phyloP scores from a whole-genome alignment of 2,113 vertebrate species.

The Ploceus nigricollis region DNA sequence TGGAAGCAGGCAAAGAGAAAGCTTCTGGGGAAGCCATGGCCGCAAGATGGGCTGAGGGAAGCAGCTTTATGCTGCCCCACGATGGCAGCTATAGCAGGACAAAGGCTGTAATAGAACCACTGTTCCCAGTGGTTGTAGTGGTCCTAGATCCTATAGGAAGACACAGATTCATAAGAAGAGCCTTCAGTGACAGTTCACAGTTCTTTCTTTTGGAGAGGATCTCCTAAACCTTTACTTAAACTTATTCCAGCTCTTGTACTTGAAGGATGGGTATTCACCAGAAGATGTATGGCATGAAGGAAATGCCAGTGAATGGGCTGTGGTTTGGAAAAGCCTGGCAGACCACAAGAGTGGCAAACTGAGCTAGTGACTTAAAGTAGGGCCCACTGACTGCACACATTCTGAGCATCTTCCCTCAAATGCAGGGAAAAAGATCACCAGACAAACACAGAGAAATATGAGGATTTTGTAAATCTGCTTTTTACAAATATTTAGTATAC shows the following conservation, averaged over 20 bases:
- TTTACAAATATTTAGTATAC: neutral
- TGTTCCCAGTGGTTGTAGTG: neutral
- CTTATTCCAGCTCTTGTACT: neutral
- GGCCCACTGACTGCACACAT: neutral
- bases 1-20: neutral
- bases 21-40: neutral
- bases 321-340: neutral
- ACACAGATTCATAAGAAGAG: neutral
- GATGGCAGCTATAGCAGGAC: neutral
- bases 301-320: neutral
- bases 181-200: neutral
- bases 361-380: neutral
- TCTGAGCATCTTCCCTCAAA: neutral
- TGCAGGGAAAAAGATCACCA: neutral
- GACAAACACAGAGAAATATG: neutral
- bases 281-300: neutral
- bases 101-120: neutral
- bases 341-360: neutral
- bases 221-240: neutral
- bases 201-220: neutral
- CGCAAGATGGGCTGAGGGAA: accelerated
- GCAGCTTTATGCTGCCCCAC: neutral
- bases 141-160: neutral
- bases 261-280: neutral
- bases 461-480: neutral